A percentile compares a stretch with the other conserved stretches of the same genome.
Conservation (phyloP, 2,113 vertebrate species). For the Limanda limanda region DNA sequence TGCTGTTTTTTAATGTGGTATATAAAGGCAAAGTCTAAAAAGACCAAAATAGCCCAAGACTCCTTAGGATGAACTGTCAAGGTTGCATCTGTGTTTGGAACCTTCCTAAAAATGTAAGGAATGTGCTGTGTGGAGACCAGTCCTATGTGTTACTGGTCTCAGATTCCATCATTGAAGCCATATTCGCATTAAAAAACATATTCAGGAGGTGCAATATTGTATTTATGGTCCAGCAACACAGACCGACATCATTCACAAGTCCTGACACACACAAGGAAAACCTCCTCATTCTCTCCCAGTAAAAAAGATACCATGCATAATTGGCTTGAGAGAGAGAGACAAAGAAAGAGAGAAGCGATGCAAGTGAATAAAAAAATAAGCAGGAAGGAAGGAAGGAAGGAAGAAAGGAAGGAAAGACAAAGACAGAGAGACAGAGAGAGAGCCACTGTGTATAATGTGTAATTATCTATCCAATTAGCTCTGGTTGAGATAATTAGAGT, state of each 20-base stretch:
- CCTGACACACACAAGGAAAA: conserved; percentile 30
- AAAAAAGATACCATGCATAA: conserved; percentile 29
- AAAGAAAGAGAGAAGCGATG: conserved; percentile 21
- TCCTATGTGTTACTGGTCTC: background rate
- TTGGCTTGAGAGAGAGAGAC: conserved; percentile 9
- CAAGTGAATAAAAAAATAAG: conserved; percentile 34
- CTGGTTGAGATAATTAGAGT: conserved; percentile 69
- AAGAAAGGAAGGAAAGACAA: conserved; percentile 10
- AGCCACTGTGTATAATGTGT: conserved; percentile 54
- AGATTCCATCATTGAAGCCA: conserved; percentile 17
- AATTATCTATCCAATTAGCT: conserved; percentile 71
- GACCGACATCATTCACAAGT: conserved; percentile 31
- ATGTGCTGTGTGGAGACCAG: background rate
- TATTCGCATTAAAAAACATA: conserved; percentile 2
- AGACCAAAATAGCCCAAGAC: too few species aligned
- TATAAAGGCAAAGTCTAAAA: too few species aligned
- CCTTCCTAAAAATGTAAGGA: background rate
- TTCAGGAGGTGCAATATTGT: background rate
- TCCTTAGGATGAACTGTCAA: background rate
- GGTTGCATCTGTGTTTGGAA: background rate
- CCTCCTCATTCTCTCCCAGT: conserved; percentile 34
- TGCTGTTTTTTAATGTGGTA: too few species aligned
- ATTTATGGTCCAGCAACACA: conserved; percentile 5
- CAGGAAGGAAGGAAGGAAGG: conserved; percentile 39
- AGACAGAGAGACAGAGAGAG: conserved; percentile 3